Conservation (phyloP, 1,140 invertebrate species). For the Rhopalosiphum padi region DNA sequence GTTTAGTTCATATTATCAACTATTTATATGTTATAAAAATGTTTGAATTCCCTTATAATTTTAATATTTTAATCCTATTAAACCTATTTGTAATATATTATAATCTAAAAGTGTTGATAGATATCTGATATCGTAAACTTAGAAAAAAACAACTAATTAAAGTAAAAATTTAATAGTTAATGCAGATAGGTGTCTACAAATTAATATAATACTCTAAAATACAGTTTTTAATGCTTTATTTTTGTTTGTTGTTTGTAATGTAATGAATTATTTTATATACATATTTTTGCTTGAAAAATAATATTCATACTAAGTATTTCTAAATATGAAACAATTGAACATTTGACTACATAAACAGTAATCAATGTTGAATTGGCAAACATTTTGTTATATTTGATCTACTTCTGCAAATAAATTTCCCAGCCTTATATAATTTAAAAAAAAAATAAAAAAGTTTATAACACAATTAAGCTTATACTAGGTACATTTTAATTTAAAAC, state of each 20-base stretch:
- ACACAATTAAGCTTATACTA: no score
- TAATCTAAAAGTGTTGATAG: background rate
- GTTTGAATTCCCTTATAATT: background rate
- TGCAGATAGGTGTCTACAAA: background rate
- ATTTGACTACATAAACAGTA: background rate
- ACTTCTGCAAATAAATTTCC: background rate
- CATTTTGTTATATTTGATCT: background rate
- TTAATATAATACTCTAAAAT: background rate
- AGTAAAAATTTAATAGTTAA: background rate
- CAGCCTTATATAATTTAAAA: no score
- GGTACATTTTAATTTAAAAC: no score
- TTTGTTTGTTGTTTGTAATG: background rate
- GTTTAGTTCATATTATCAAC: background rate
- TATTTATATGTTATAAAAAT: background rate
- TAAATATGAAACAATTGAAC: background rate
- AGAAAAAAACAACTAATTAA: background rate
- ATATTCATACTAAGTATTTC: background rate
- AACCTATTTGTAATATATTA: background rate
- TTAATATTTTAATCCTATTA: constrained; percentile 8
- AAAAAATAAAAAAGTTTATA: no score
- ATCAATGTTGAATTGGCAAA: background rate
- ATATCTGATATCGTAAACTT: background rate
- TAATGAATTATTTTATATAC: background rate
- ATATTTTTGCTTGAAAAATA: background rate
- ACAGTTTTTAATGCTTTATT: background rate